A percentile compares a stretch with the other conserved stretches of the same genome.
Conservation (phyloP, 2,797 vertebrate genomes). For the Danio aesculapii region DNA sequence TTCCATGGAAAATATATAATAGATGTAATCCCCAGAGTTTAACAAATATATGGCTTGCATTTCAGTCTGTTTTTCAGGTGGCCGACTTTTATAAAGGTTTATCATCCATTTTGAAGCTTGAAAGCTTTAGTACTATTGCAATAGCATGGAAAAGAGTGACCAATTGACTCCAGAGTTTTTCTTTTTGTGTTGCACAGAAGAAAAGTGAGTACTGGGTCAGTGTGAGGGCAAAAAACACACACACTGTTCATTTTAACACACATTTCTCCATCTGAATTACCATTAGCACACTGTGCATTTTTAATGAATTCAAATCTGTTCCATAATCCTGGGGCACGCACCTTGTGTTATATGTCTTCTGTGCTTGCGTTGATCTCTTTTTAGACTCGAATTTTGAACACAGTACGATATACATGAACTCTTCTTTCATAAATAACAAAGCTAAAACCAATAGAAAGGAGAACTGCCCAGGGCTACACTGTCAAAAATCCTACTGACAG, state of each 20-base stretch:
- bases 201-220: background rate
- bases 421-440: constrained; percentile 41
- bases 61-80: background rate
- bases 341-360: background rate
- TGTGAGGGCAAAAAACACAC: background rate
- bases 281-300: background rate
- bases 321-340: background rate
- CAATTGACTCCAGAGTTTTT: background rate
- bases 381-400: constrained; percentile 39
- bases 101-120: background rate
- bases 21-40: too few species aligned
- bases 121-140: background rate
- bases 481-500: constrained; percentile 26
- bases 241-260: background rate
- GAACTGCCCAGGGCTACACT: constrained; percentile 46
- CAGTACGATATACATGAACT: constrained; percentile 10
- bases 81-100: background rate
- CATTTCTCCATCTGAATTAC: constrained; percentile 25
- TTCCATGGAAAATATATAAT: too few species aligned
- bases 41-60: background rate
- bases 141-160: background rate
- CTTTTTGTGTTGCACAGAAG: background rate
- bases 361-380: constrained; percentile 20
- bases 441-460: constrained; percentile 49
- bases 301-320: constrained; percentile 9